These are phyloP conservation scores for Deilephila elpenor DNA, from an alignment of 2,888 invertebrate species.

Conservation along the genomic window DNA sequence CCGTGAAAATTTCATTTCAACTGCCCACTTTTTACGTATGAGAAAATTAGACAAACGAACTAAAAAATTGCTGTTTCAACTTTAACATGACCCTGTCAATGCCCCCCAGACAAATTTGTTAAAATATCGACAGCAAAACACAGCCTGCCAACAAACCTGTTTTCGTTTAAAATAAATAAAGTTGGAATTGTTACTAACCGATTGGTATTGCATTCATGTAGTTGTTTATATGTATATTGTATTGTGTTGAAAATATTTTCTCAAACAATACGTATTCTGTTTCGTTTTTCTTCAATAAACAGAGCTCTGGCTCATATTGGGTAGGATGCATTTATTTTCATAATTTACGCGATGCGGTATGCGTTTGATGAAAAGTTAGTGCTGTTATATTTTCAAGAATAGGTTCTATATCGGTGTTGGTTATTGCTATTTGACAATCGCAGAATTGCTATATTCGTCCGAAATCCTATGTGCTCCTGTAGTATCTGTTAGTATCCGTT, in stretches of 20 bases:
- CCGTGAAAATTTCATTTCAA: background rate
- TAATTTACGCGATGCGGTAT: too few species aligned
- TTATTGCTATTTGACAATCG: too few species aligned
- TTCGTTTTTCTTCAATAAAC: too few species aligned
- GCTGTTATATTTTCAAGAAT: too few species aligned
- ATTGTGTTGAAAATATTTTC: background rate
- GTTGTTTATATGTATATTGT: background rate
- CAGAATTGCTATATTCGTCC: too few species aligned
- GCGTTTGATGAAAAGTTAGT: too few species aligned
- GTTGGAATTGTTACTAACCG: background rate
- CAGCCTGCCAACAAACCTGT: background rate
- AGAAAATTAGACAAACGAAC: conserved; percentile 1
- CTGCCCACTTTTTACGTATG: background rate
- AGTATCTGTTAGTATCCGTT: too few species aligned
- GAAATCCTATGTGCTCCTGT: too few species aligned
- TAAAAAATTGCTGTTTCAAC: conserved; percentile 6
- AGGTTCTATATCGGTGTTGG: too few species aligned
- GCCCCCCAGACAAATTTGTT: background rate
- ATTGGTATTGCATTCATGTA: background rate
- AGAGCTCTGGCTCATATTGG: too few species aligned
- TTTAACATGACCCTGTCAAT: conserved; percentile 7
- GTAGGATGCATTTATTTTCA: too few species aligned
- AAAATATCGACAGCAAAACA: background rate
- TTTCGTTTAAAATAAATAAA: background rate
- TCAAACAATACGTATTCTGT: too few species aligned